Evolutionary conservation across 1,140 invertebrate genomes (phyloP).

Genomic region (Drosophila albomicans): DNA sequence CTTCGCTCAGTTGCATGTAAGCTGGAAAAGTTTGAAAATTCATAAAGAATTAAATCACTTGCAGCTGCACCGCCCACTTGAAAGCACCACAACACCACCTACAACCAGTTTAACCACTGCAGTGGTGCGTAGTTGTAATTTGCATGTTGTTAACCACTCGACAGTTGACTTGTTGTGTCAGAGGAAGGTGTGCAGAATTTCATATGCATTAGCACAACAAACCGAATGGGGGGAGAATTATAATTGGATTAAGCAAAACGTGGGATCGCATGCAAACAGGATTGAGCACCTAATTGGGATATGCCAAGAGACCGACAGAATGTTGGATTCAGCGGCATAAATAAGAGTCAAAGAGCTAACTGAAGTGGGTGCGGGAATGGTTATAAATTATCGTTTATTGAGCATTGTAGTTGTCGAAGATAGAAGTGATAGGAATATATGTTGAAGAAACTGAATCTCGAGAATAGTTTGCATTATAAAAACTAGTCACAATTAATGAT

Average conservation of each 20-base stretch:
- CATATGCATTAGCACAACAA: conserved; percentile 7
- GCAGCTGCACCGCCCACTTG: conserved; percentile 33
- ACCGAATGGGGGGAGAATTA: not conserved
- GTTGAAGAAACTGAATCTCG: too few relatives aligned
- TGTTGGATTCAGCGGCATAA: not conserved
- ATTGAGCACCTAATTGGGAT: conserved; percentile 1
- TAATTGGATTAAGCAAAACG: conserved; percentile 6
- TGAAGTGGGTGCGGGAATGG: not conserved
- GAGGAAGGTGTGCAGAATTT: conserved; percentile 19
- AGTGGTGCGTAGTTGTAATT: conserved; percentile 59
- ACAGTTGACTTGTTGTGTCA: conserved; percentile 22
- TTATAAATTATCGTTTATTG: too few relatives aligned
- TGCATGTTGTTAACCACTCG: conserved; percentile 66
- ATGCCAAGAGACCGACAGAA: not conserved
- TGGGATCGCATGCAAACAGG: conserved; percentile 8
- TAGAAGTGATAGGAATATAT: too few relatives aligned
- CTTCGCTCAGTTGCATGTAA: not conserved
- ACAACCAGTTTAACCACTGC: conserved; percentile 30
- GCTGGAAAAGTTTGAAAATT: conserved; percentile 30
- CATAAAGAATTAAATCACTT: conserved; percentile 70
- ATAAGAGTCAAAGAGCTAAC: not conserved
- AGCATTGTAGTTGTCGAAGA: too few relatives aligned
- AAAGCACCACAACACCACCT: conserved; percentile 18
- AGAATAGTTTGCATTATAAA: too few relatives aligned
- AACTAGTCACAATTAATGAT: too few relatives aligned